Evolutionary conservation across 2,113 vertebrate species (phyloP).

Genomic region (Ageneiosus marmoratus): DNA sequence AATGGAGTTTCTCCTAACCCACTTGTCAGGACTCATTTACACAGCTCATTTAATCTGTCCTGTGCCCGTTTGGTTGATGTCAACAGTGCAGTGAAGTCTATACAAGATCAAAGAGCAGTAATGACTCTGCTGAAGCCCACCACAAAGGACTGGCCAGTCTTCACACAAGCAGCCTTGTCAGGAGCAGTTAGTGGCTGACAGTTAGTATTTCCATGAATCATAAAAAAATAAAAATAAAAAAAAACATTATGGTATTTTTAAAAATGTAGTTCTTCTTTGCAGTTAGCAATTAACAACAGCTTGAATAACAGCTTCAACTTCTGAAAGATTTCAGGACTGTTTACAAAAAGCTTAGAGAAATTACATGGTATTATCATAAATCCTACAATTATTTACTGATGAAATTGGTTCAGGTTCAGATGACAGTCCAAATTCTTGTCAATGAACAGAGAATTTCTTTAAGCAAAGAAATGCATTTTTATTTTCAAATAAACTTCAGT

Average conservation of each 20-base stretch:
- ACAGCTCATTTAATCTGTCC: neutral
- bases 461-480: slow-evolving; percentile 71
- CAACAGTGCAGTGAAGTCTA: neutral
- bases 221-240: neutral
- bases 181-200: neutral
- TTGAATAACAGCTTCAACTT: neutral
- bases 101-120: neutral
- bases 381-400: neutral
- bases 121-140: neutral
- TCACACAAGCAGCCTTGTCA: neutral
- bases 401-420: neutral
- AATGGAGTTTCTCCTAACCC: neutral
- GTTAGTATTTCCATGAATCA: neutral
- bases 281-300: neutral
- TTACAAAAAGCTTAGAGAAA: neutral
- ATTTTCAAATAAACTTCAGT: slow-evolving; percentile 66
- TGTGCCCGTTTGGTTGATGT: neutral
- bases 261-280: neutral
- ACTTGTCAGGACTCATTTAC: neutral
- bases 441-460: slow-evolving; percentile 18
- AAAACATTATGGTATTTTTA: neutral
- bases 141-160: neutral
- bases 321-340: neutral
- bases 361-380: neutral
- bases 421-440: neutral